Conservation (phyloP, 2,888 invertebrate species). For the Orthosia gracilis region DNA sequence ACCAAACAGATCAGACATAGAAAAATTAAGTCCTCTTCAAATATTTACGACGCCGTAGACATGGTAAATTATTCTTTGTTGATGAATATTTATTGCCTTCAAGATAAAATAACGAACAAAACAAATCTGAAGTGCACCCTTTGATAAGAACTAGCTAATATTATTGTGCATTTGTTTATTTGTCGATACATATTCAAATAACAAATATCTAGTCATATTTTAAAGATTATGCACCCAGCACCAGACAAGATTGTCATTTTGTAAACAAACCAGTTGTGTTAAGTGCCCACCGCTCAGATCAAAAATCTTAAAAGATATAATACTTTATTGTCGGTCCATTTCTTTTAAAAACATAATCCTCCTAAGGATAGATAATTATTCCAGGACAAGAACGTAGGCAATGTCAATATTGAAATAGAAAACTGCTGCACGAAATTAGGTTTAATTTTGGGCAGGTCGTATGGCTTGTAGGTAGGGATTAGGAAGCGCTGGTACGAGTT, state of each 20-base stretch:
- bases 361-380: too few relatives aligned
- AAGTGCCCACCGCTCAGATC: background rate
- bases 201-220: background rate
- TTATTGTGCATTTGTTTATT: conserved; percentile 34
- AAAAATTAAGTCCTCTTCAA: conserved; percentile 23
- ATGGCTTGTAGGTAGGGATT: background rate
- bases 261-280: conserved; percentile 6
- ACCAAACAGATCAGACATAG: background rate
- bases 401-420: background rate
- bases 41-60: conserved; percentile 38
- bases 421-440: background rate
- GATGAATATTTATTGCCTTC: conserved; percentile 25
- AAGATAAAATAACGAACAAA: conserved; percentile 42
- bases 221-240: background rate
- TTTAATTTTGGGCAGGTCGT: background rate
- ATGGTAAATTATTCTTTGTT: conserved; percentile 34
- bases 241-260: background rate
- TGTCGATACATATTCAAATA: conserved; percentile 7
- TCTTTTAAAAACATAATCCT: background rate
- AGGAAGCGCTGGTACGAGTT: too few relatives aligned
- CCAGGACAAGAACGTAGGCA: too few relatives aligned
- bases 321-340: background rate
- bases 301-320: background rate
- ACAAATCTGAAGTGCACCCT: conserved; percentile 17
- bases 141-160: conserved; percentile 25